Conservation (phyloP, 2,113 vertebrate species). For the Ammodytes marinus region DNA sequence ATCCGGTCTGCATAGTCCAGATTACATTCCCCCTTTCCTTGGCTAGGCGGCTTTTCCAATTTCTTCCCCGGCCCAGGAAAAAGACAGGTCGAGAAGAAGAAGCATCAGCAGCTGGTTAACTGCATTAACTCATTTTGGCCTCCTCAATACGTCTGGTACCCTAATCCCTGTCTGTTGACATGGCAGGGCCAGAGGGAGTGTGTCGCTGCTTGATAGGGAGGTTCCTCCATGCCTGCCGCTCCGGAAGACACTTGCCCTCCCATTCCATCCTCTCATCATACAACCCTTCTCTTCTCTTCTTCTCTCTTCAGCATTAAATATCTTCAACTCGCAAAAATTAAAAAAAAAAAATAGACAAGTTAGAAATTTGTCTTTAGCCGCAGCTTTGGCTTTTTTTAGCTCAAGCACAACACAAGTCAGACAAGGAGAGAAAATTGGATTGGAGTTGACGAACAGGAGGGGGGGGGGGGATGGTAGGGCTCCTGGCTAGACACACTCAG, state of each 20-base stretch:
- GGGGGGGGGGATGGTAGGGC: neutral
- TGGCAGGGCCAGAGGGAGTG: constrained; percentile 68
- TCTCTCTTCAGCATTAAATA: constrained; percentile 43
- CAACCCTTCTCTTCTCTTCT: constrained; percentile 35
- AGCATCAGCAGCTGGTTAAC: constrained; percentile 67
- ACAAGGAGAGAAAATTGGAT: constrained; percentile 49
- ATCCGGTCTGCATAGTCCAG: constrained; percentile 79
- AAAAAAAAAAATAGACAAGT: constrained; percentile 68
- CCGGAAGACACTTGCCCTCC: constrained; percentile 76
- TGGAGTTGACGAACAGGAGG: constrained; percentile 21
- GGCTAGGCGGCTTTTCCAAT: constrained; percentile 79
- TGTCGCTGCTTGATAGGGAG: constrained; percentile 76
- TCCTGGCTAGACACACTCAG: constrained; percentile 13
- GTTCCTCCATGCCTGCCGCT: constrained; percentile 57
- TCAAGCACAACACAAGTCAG: constrained; percentile 25
- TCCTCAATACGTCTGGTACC: constrained; percentile 55
- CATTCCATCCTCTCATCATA: constrained; percentile 65
- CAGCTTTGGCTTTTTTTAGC: constrained; percentile 54
- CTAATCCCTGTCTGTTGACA: constrained; percentile 81
- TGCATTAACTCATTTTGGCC: constrained; percentile 76
- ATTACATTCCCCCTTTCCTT: constrained; percentile 74
- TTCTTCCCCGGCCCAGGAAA: constrained; percentile 67
- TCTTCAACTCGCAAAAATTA: constrained; percentile 54
- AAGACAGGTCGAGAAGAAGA: constrained; percentile 74
- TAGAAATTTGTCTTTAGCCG: constrained; percentile 64